Evolutionary conservation across 2,113 vertebrate genomes (phyloP).

Genomic region (Lophotis ruficrista): DNA sequence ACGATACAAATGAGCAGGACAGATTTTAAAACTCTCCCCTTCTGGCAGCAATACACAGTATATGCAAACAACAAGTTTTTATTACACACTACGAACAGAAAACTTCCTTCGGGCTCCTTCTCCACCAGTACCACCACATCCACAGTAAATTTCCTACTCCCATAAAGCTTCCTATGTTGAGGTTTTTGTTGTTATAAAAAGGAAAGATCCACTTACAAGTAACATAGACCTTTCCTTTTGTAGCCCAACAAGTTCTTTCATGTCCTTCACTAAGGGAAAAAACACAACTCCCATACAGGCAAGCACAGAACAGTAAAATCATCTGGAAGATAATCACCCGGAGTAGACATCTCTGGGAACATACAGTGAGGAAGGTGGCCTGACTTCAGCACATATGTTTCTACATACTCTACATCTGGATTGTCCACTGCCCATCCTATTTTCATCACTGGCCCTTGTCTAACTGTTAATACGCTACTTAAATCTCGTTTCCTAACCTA

Average conservation of each 20-base stretch:
- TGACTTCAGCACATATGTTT: background rate
- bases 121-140: background rate
- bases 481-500: background rate
- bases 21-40: background rate
- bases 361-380: background rate
- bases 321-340: background rate
- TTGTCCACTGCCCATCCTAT: background rate
- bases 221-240: background rate
- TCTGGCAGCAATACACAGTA: background rate
- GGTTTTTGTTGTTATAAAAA: background rate
- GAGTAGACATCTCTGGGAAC: background rate
- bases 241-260: background rate
- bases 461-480: background rate
- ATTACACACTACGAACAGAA: background rate
- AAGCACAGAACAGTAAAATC: background rate
- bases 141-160: background rate
- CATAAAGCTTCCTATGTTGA: background rate
- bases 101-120: background rate
- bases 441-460: background rate
- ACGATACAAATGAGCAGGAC: accelerated
- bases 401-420: background rate
- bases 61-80: background rate
- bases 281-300: background rate
- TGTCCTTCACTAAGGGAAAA: background rate
- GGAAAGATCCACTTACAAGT: background rate